These are phyloP conservation scores for Echeneis naucrates DNA, from an alignment of 2,797 vertebrate species.

Conservation along the genomic window DNA sequence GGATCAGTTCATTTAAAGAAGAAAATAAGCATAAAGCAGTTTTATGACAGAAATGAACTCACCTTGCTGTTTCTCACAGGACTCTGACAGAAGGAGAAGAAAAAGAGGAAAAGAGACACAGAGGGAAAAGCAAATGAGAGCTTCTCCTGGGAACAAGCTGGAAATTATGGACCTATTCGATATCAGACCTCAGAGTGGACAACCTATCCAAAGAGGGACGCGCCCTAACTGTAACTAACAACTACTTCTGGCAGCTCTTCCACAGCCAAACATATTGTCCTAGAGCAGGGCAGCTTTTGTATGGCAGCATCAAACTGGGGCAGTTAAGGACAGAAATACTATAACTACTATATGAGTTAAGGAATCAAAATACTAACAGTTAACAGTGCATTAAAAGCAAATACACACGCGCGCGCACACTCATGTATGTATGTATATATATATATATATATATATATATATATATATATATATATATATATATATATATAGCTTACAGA, in stretches of 20 bases:
- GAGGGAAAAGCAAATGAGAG: conserved; percentile 52
- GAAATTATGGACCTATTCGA: conserved; percentile 73
- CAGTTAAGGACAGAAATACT: conserved; percentile 25
- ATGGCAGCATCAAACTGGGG: conserved; percentile 44
- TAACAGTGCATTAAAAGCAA: not conserved
- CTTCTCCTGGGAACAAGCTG: conserved; percentile 73
- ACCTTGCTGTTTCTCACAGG: conserved; percentile 65
- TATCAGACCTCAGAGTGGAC: conserved; percentile 71
- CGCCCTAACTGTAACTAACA: conserved; percentile 82
- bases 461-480: no score
- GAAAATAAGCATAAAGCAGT: conserved; percentile 1
- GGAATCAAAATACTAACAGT: not conserved
- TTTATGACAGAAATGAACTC: conserved; percentile 53
- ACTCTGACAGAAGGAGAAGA: conserved; percentile 25
- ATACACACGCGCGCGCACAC: not conserved
- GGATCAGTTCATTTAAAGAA: not conserved
- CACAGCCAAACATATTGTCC: conserved; percentile 74
- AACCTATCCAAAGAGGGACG: conserved; percentile 71
- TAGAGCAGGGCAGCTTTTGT: conserved; percentile 51
- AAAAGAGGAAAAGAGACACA: conserved; percentile 23
- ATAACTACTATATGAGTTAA: conserved; percentile 3
- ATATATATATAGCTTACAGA: no score
- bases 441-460: no score
- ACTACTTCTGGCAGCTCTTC: conserved; percentile 76
- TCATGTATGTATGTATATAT: no score